phyloP scores from a whole-genome alignment of 2,113 vertebrate genomes.

The Neofelis nebulosa region DNA sequence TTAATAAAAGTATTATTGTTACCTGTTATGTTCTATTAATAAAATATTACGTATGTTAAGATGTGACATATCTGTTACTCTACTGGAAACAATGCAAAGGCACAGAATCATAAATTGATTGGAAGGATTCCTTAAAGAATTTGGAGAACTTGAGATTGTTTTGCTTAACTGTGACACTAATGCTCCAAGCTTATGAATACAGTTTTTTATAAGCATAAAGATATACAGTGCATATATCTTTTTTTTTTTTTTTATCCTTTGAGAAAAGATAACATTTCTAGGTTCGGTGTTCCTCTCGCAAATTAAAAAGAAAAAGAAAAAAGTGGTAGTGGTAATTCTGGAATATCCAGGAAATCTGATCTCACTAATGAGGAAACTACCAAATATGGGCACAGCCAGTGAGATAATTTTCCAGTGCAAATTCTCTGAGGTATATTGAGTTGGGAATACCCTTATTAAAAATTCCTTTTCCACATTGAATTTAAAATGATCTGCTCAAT shows the following conservation, averaged over 20 bases:
- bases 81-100: neutral
- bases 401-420: conserved; percentile 33
- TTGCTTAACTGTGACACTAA: neutral
- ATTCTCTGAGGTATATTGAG: conserved; percentile 22
- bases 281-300: neutral
- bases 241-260: neutral
- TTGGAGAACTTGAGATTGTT: neutral
- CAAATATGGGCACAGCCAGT: neutral
- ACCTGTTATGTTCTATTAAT: neutral
- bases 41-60: neutral
- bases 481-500: neutral
- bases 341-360: conserved; percentile 60
- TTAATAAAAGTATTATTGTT: neutral
- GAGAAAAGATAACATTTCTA: neutral
- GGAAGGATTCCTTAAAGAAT: neutral
- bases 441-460: conserved; percentile 61
- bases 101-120: neutral
- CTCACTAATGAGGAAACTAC: conserved; percentile 46
- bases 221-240: neutral
- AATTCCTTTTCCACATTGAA: conserved; percentile 51
- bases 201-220: neutral
- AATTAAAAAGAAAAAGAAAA: neutral
- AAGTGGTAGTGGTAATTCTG: neutral
- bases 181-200: neutral
- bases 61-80: neutral